Evolutionary conservation across 2,888 invertebrate genomes (phyloP), one percentile per base, ranked within the genome.

Genomic region (Galerucella calmariensis): DNA sequence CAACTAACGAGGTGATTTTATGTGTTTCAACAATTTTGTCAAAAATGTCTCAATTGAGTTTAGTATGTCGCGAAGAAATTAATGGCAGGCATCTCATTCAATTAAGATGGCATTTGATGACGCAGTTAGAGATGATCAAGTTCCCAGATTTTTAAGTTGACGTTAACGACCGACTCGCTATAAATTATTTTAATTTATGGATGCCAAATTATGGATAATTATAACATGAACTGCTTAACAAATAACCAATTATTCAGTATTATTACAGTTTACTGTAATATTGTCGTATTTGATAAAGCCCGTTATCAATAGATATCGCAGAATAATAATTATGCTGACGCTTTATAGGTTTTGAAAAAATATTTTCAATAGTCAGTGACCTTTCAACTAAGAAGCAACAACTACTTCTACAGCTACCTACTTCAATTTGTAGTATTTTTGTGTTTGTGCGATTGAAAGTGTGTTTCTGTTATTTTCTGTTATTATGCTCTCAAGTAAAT

Each of bases 71-170:
- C 48, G 14, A 9, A 56, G 8, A 56, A 56, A 56, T 56, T 56
- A 56, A 56, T 56, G 53, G 16, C 53, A 8, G 16, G n/a, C 53
- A 16, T 56, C 8, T 6, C 6, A 16, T 56, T 56, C 10, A 56
- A 56, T 56, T 56, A 56, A 56, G 20, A 56, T 56, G 53, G 53
- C 53, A 56, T 16, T 56, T 20, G 53, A 56, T 16, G 53, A 56
- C 53, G 53, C 10, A 56, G 41, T n/a, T 41, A 14, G 27, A n/a
- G 14, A 61, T 61, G n/a, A 61, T 61, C 41, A 11, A 35, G 61
- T 61, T 61, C 27, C n/a, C 61, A 61, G 41, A 61, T 61, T 61
- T 61, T 61, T n/a, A 61, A 61, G 14, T 35, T 35, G 58, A 61
- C 27, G 8, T 16, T 35, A 27, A 61, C 41, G 61, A 41, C 35